Base-by-base conservation (phyloP, 2,888 invertebrate species). In the Andrena minutula region DNA sequence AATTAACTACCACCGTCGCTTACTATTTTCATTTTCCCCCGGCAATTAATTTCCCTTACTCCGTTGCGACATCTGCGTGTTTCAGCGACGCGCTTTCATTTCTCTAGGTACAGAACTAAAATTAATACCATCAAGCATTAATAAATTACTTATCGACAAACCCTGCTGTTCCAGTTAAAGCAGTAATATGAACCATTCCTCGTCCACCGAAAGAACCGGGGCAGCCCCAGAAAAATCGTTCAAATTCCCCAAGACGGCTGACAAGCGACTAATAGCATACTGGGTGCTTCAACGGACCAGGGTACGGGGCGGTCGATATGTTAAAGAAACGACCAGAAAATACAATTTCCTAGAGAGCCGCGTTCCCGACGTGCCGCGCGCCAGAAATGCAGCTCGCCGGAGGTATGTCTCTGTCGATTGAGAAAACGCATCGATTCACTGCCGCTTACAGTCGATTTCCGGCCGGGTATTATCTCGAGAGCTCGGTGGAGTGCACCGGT, bases 391-490 rank as follows among this genome's bases (percentile, higher is more conserved):
- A 26, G 28, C 30, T 20, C 23, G 16, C 12, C 28, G 28, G 20
- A 20, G 12, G 64, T 58, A 68, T 70, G 73, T 66, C 68, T 70
- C 68, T 6, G 60, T 49, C 53, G 35, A 28, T 71, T 41, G 41
- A 41, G 66, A 60, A 76, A 82, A 83, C 51, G 65, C 70, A 78
- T 79, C 71, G 83, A 72, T 64, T 69, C 51, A 30, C 56, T 65
- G 69, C 71, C 68, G 83, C 49, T 79, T 73, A 79, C 79, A 58
- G 71, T 79, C 84, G 79, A 83, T 83, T 83, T 79, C 72, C 75
- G 79, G 79, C 30, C 20, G 20, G 68, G 75, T 66, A 83, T 84
- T 79, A 89, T 86, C 75, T 83, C 73, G 76, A 79, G 58, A 61
- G 64, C 32, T 73, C 41, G 53, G 5, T 8, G 64, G 35, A 30